A percentile compares a stretch with the other conserved stretches of the same genome.
Evolutionary conservation across 2,888 invertebrate genomes (phyloP).

Genomic region (Epinotia brunnichana): DNA sequence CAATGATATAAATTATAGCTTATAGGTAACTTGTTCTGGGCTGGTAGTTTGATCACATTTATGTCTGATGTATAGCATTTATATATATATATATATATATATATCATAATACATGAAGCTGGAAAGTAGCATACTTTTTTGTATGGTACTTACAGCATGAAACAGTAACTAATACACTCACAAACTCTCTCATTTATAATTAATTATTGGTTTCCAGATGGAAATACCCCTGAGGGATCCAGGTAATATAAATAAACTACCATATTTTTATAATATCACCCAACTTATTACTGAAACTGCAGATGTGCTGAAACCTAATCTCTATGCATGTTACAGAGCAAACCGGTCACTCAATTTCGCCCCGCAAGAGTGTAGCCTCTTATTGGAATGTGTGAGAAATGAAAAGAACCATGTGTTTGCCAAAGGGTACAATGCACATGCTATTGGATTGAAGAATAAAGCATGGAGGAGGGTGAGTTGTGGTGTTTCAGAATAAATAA

Average conservation of each 20-base stretch:
- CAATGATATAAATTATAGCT: too few relatives aligned
- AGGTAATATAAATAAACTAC: conserved; percentile 46
- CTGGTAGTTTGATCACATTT: too few relatives aligned
- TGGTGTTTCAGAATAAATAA: background rate
- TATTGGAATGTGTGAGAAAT: conserved; percentile 69
- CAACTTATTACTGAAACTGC: background rate
- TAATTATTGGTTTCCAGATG: conserved; percentile 49
- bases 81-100: too few relatives aligned
- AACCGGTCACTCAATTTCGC: conserved; percentile 64
- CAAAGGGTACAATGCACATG: conserved; percentile 55
- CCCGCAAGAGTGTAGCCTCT: conserved; percentile 66
- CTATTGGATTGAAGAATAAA: conserved; percentile 59
- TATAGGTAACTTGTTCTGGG: too few relatives aligned
- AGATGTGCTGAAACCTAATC: background rate
- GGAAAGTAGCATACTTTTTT: too few relatives aligned
- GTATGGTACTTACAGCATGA: too few relatives aligned
- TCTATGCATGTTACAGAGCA: conserved; percentile 45
- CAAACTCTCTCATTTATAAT: background rate
- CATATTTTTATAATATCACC: background rate
- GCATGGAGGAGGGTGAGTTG: conserved; percentile 72
- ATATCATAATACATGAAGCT: too few relatives aligned
- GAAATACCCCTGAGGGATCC: conserved; percentile 44
- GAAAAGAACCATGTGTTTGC: conserved; percentile 67
- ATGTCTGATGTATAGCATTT: too few relatives aligned
- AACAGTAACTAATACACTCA: too few relatives aligned